Evolutionary conservation across 1,140 invertebrate genomes (phyloP), one percentile per base, ranked within the genome.

Genomic region (Colletes latitarsis): DNA sequence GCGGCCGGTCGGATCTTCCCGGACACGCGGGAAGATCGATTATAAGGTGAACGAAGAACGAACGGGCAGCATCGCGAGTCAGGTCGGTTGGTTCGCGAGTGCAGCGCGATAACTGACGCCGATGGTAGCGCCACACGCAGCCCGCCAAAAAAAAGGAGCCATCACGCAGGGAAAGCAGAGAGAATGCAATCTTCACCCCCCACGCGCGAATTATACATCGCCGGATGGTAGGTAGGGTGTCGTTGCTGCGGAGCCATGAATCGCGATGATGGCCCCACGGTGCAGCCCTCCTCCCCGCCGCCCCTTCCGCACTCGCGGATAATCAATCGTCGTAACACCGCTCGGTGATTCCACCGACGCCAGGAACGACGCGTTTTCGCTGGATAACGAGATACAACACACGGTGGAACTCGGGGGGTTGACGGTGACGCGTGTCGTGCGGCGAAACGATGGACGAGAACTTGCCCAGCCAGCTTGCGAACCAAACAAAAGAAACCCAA

Each of bases 281-380:
- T 83, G 66, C 82, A 72, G 67, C 74, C 89, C 81, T 82, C 77
- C 86, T 81, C 71, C 74, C 82, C 77, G 43, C 73, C 85, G 39
- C 86, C 86, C 88, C 91, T 88, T 86, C 87, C 83, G 62, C 70
- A 63, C 82, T 87, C 87, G 84, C 87, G 89, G 92, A 93, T 93
- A 93, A 93, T 93, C 92, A 93, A 93, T 93, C 92, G 92, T 92
- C 92, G 92, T 92, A 92, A 93, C 91, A 89, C 89, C 84, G 88
- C 84, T 87, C 86, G 89, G 91, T 91, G 90, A 91, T 91, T 92
- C 89, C 86, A 67, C 85, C 81, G 86, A 83, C 86, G 86, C 85
- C 75, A 81, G 82, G 63, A 87, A 84, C 85, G 86, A 87, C 77
- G 82, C 86, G 64, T 84, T 82, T 84, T 67, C 70, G 78, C 67